Evolutionary conservation across 2,888 invertebrate species (phyloP).

Genomic region (Caenorhabditis zanzibari): DNA sequence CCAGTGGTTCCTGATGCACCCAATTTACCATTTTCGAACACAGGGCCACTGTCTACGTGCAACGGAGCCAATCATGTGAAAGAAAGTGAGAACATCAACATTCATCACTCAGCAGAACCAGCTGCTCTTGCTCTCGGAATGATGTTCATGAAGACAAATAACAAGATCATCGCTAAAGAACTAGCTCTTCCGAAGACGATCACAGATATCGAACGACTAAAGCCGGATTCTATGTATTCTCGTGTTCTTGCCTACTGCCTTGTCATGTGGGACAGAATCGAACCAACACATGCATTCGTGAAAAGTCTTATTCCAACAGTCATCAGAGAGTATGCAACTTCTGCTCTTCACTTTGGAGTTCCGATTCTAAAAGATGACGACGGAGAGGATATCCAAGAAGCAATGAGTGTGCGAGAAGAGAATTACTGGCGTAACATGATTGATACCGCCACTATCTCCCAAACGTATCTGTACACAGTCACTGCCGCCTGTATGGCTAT

Average conservation of each 20-base stretch:
- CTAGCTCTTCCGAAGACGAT: slow-evolving; percentile 93
- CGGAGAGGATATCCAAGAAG: slow-evolving; percentile 37
- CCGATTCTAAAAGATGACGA: slow-evolving; percentile 43
- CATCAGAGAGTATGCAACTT: slow-evolving; percentile 32
- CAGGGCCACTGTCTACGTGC: slow-evolving; percentile 18
- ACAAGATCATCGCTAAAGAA: slow-evolving; percentile 92
- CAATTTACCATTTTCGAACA: slow-evolving; percentile 32
- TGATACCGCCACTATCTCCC: slow-evolving; percentile 73
- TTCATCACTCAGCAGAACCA: slow-evolving; percentile 96
- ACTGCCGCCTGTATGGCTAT: slow-evolving; percentile 96
- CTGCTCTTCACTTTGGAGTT: slow-evolving; percentile 51
- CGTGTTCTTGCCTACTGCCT: slow-evolving; percentile 74
- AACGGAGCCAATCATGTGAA: slow-evolving; percentile 46
- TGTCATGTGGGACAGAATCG: slow-evolving; percentile 77
- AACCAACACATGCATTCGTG: slow-evolving; percentile 70
- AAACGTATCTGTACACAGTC: slow-evolving; percentile 95
- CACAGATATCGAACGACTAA: slow-evolving; percentile 92
- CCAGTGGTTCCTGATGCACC: slow-evolving; percentile 31
- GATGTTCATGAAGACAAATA: slow-evolving; percentile 92
- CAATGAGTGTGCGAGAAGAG: slow-evolving; percentile 57
- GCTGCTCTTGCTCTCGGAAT: slow-evolving; percentile 95
- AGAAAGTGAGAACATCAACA: slow-evolving; percentile 89
- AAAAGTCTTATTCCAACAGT: slow-evolving; percentile 67
- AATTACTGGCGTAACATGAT: slow-evolving; percentile 72
- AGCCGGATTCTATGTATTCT: slow-evolving; percentile 72